Conservation (phyloP, 23 tunicate species). For the Oikopleura albicans region DNA sequence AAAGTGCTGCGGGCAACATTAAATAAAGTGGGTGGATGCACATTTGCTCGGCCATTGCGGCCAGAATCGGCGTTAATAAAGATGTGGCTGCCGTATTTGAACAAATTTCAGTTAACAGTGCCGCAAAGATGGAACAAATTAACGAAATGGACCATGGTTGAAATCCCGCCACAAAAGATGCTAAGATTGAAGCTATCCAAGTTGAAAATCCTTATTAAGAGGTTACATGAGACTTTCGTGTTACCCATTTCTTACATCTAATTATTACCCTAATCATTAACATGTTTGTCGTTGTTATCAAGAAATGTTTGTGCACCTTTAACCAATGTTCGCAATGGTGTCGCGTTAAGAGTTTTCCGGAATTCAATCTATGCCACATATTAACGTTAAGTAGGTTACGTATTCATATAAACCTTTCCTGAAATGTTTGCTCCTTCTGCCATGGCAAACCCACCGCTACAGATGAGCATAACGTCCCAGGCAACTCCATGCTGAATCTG, state of each 20-base stretch:
- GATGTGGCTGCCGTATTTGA: constrained; percentile 78
- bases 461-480: constrained; percentile 27
- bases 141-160: constrained; percentile 50
- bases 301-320: too few relatives aligned
- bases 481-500: constrained; percentile 22
- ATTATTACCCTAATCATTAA: too few relatives aligned
- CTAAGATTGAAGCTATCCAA: constrained; percentile 55
- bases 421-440: constrained; percentile 34
- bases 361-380: too few relatives aligned
- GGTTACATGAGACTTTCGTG: too few relatives aligned
- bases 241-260: too few relatives aligned
- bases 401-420: too few relatives aligned
- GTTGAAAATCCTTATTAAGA: too few relatives aligned
- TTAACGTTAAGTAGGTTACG: too few relatives aligned
- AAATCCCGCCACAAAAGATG: constrained; percentile 24
- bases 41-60: constrained; percentile 25
- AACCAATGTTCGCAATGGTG: too few relatives aligned
- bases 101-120: constrained; percentile 69
- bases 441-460: constrained; percentile 29
- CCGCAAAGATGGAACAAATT: constrained; percentile 46
- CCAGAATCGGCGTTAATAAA: constrained; percentile 62
- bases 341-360: too few relatives aligned
- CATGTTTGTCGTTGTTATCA: too few relatives aligned
- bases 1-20: not conserved
- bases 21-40: not conserved